Conservation (phyloP, 2,797 vertebrate species). For the Pyrocephalus nanus region DNA sequence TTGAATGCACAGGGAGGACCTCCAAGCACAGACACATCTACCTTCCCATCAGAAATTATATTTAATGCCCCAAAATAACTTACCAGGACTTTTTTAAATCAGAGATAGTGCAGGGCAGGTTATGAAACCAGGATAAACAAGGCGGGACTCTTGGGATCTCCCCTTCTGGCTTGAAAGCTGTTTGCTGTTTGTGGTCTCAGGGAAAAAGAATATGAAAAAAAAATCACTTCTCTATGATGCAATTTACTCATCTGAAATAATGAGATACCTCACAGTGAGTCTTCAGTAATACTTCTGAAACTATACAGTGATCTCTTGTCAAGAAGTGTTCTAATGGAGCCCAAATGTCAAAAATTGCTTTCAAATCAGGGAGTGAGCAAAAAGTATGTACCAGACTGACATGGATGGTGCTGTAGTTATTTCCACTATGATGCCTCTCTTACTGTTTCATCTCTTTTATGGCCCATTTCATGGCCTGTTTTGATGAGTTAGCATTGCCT, state of each 20-base stretch:
- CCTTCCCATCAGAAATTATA: not conserved
- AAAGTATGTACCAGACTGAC: not conserved
- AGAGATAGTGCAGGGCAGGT: not conserved
- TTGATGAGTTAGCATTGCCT: slow-evolving; percentile 28
- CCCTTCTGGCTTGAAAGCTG: not conserved
- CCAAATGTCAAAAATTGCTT: not conserved
- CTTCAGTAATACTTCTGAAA: not conserved
- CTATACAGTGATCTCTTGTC: not conserved
- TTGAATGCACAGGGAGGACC: not conserved
- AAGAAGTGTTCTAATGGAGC: not conserved
- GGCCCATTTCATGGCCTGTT: slow-evolving; percentile 17
- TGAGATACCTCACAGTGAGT: not conserved
- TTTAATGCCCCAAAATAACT: not conserved
- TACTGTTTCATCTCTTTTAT: slow-evolving; percentile 35
- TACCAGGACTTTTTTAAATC: not conserved
- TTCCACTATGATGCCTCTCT: slow-evolving; percentile 9
- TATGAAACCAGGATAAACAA: not conserved
- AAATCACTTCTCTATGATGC: not conserved
- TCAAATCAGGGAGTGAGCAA: not conserved
- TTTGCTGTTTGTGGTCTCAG: not conserved
- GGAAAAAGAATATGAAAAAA: not conserved
- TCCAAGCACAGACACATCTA: not conserved
- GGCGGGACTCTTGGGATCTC: not conserved
- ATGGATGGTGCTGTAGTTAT: not conserved
- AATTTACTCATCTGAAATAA: not conserved